These are phyloP conservation scores for Allophyes oxyacanthae DNA, from an alignment of 2,888 invertebrate genomes.

Conservation along the genomic window DNA sequence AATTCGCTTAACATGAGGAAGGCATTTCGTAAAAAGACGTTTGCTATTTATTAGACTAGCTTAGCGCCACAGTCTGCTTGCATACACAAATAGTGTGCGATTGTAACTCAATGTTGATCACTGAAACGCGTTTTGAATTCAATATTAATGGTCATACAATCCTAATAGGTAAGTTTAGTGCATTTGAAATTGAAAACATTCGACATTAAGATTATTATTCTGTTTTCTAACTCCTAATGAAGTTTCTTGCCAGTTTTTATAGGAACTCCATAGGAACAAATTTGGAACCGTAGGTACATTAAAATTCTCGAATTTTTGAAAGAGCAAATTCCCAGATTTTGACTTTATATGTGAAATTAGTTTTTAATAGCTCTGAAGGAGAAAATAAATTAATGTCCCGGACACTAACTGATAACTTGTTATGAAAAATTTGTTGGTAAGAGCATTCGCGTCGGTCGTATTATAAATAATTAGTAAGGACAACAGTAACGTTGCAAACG, in stretches of 20 bases:
- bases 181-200: conserved; percentile 35
- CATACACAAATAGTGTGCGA: conserved; percentile 45
- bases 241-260: too few relatives aligned
- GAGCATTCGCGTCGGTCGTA: conserved; percentile 2
- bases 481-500: too few relatives aligned
- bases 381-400: conserved; percentile 20
- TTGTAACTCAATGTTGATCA: conserved; percentile 40
- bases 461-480: conserved; percentile 11
- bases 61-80: conserved; percentile 44
- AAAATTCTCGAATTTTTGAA: too few relatives aligned
- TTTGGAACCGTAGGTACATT: too few relatives aligned
- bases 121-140: conserved; percentile 52
- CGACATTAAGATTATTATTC: conserved; percentile 11
- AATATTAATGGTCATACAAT: conserved; percentile 38
- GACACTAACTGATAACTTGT: conserved; percentile 4
- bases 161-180: conserved; percentile 29
- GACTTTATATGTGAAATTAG: conserved; percentile 16
- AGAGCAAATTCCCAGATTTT: too few relatives aligned
- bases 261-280: too few relatives aligned
- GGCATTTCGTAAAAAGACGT: conserved; percentile 16
- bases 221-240: background rate
- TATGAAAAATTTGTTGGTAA: conserved; percentile 22
- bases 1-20: conserved; percentile 8
- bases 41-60: conserved; percentile 32
- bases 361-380: conserved; percentile 31